These are phyloP conservation scores for Drosophila gaucha DNA, from an alignment of 2,888 invertebrate species.

Conservation along the genomic window DNA sequence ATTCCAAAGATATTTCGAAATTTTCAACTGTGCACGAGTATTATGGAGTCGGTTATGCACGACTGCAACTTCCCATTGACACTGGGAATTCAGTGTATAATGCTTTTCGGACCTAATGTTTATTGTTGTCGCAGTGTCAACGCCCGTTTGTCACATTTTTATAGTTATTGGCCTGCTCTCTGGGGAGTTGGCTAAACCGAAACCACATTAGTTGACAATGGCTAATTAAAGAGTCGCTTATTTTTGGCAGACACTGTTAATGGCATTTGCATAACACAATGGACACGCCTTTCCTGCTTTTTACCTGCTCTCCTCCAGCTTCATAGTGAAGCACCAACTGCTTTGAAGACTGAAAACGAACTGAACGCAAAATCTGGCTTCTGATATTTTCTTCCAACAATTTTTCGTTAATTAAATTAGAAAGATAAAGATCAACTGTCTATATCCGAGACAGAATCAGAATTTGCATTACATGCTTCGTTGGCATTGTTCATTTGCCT, in stretches of 20 bases:
- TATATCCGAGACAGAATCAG: constrained; percentile 16
- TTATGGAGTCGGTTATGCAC: too few relatives aligned
- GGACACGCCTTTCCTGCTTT: constrained; percentile 7
- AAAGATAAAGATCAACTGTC: constrained; percentile 15
- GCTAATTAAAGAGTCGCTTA: constrained; percentile 57
- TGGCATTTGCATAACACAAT: constrained; percentile 43
- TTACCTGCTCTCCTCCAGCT: constrained; percentile 28
- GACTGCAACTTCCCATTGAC: too few relatives aligned
- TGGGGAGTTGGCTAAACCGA: constrained; percentile 28
- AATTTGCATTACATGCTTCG: constrained; percentile 10
- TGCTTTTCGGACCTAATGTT: too few relatives aligned
- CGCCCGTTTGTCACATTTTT: constrained; percentile 13
- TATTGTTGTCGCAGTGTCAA: constrained; percentile 9
- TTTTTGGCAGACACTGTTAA: constrained; percentile 54
- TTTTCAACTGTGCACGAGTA: too few relatives aligned
- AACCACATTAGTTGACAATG: constrained; percentile 50
- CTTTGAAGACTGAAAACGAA: constrained; percentile 9
- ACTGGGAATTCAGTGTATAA: too few relatives aligned
- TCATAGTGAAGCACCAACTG: constrained; percentile 32
- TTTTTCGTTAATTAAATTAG: constrained; percentile 51
- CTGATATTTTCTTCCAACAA: background rate
- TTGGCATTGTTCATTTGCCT: constrained; percentile 35
- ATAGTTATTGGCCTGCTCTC: constrained; percentile 33
- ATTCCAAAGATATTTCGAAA: too few relatives aligned
- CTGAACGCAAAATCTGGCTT: constrained; percentile 10